These are phyloP conservation scores for Polydrusus tereticollis DNA, from an alignment of 2,888 invertebrate species.

Conservation along the genomic window DNA sequence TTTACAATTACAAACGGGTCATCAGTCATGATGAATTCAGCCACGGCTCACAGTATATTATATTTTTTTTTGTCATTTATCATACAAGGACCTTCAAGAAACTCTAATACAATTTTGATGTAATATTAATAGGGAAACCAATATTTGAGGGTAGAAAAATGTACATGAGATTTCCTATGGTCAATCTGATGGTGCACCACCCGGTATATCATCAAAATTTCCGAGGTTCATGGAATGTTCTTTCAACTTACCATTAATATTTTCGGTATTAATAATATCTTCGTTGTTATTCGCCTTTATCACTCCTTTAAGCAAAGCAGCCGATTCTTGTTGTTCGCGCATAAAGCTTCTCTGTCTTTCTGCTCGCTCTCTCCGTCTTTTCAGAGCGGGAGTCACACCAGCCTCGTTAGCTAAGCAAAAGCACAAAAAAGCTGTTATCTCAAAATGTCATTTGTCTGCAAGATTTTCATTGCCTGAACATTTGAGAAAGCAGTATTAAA, in stretches of 20 bases:
- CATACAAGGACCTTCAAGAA: too few species aligned
- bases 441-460: neutral
- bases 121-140: too few species aligned
- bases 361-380: slow-evolving; percentile 84
- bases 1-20: too few species aligned
- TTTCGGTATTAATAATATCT: slow-evolving; percentile 54
- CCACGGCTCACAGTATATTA: too few species aligned
- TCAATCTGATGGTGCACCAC: too few species aligned
- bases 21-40: too few species aligned
- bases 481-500: too few species aligned
- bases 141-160: too few species aligned
- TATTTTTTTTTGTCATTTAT: too few species aligned
- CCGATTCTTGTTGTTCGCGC: slow-evolving; percentile 83
- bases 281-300: slow-evolving; percentile 53
- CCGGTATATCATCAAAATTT: neutral
- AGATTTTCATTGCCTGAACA: too few species aligned
- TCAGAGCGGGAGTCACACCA: slow-evolving; percentile 85
- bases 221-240: neutral
- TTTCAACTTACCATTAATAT: slow-evolving; percentile 60
- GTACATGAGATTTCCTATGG: too few species aligned
- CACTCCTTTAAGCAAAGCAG: slow-evolving; percentile 68
- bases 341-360: slow-evolving; percentile 89
- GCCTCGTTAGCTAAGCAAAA: slow-evolving; percentile 70
- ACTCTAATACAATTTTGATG: too few species aligned
- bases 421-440: slow-evolving; percentile 46